A percentile compares a stretch with the other conserved stretches of the same genome.
Evolutionary conservation across 2,113 vertebrate genomes (phyloP).

Genomic region (Thamnophis sirtalis): DNA sequence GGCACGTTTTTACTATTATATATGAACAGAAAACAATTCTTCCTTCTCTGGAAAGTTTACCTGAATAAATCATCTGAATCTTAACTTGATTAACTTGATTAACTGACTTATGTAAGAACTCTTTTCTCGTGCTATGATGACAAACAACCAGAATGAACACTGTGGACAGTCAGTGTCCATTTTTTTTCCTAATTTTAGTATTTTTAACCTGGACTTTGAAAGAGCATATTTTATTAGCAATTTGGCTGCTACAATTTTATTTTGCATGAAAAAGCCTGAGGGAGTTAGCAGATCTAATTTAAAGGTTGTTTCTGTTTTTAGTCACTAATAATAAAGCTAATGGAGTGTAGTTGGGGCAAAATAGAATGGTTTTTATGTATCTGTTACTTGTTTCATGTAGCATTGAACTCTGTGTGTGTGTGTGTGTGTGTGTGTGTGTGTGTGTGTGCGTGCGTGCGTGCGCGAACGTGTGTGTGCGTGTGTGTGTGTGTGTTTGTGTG

Average conservation of each 20-base stretch:
- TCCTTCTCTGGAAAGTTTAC: neutral
- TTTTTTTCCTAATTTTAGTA: neutral
- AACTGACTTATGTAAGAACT: neutral
- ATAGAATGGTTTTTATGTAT: neutral
- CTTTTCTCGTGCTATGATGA: neutral
- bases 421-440: neutral
- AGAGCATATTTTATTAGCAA: neutral
- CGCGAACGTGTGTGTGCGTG: too few relatives aligned
- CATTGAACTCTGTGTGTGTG: neutral
- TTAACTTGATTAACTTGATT: neutral
- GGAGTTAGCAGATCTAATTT: neutral
- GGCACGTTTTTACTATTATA: neutral
- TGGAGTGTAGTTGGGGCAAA: neutral
- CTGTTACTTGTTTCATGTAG: neutral
- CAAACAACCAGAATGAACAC: fast-evolving
- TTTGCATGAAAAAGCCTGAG: neutral
- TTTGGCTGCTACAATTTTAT: neutral
- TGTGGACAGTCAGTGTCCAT: neutral
- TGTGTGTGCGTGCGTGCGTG: too few relatives aligned
- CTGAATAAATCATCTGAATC: neutral
- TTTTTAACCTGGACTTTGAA: neutral
- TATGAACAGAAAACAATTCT: neutral
- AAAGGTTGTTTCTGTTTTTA: slow-evolving; percentile 24
- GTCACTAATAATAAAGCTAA: slow-evolving; percentile 13
- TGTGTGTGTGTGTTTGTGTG: neutral